These are phyloP conservation scores for Pholis gunnellus DNA, from an alignment of 2,113 vertebrate genomes.

Conservation along the genomic window DNA sequence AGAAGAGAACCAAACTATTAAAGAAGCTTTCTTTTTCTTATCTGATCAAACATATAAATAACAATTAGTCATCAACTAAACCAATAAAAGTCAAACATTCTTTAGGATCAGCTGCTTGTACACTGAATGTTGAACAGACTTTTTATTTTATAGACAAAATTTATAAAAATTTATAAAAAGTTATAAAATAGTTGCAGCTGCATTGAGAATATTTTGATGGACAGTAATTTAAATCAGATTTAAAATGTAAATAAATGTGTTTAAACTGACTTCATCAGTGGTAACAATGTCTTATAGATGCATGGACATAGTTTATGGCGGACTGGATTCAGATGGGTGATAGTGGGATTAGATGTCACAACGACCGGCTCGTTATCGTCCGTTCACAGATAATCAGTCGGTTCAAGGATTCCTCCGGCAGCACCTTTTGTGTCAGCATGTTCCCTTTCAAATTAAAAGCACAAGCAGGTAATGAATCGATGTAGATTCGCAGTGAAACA, in stretches of 20 bases:
- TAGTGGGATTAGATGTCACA: background rate
- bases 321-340: background rate
- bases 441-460: slow-evolving; percentile 1
- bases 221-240: too few species aligned
- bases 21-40: background rate
- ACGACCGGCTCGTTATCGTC: background rate
- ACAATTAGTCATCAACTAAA: background rate
- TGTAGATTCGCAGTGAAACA: background rate
- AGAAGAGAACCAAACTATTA: too few species aligned
- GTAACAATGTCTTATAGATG: background rate
- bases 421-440: too few species aligned
- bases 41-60: background rate
- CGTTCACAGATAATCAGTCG: background rate
- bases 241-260: too few species aligned
- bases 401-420: background rate
- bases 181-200: background rate
- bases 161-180: background rate
- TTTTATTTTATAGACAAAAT: background rate
- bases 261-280: too few species aligned
- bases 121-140: too few species aligned
- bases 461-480: background rate
- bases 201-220: background rate
- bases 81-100: background rate
- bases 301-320: background rate
- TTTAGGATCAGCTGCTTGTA: background rate